Base-by-base conservation (phyloP, 2,888 invertebrate species). In the Gymnoscelis rufifasciata region DNA sequence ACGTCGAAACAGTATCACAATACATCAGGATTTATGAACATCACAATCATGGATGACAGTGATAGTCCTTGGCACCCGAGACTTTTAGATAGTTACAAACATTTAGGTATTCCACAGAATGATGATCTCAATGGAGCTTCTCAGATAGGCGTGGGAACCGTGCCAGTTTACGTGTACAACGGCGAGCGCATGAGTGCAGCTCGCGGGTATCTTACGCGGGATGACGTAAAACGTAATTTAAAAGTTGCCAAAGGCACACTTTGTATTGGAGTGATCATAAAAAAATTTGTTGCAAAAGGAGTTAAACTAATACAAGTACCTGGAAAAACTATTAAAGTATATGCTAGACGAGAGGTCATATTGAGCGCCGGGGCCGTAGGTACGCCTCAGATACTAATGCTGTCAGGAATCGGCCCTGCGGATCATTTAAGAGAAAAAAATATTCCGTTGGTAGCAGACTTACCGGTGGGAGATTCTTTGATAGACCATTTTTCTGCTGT, bases 361-460 rank as follows among this genome's bases (percentile, higher is more conserved):
- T 51, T 83, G 7, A 71, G 76, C 24, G 80, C 83, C 0, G 83
- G 83, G 0, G 45, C 80, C 0, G 49, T 82, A 1, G 77, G 66
- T 0, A 74, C 76, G 1, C 71, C 83, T 6, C 78, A 82, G 29
- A 63, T 83, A 42, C 45, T 83, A 38, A 64, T 78, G 77, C 46
- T 74, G 15, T 83, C 83, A 1, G 83, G 83, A 0, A 52, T 83
- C 1, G 83, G 83, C 0, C 76, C 68, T 1, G 60, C 66, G 1
- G 59, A 64, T 0, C 78, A 80, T 37, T 57, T 83, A 26, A 26
- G 50, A 3, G 36, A 51, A 3, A 54, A 75, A 39, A 58, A 58
- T 0, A 71, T 83, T 11, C 44, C 57, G 0, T 65, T 75, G 1
- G 61, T 57, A 26, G 61, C 57, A 0, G 61, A 81, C 43, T 46